phyloP scores from a whole-genome alignment of 1,140 invertebrate species.

The Calliphora vicina region DNA sequence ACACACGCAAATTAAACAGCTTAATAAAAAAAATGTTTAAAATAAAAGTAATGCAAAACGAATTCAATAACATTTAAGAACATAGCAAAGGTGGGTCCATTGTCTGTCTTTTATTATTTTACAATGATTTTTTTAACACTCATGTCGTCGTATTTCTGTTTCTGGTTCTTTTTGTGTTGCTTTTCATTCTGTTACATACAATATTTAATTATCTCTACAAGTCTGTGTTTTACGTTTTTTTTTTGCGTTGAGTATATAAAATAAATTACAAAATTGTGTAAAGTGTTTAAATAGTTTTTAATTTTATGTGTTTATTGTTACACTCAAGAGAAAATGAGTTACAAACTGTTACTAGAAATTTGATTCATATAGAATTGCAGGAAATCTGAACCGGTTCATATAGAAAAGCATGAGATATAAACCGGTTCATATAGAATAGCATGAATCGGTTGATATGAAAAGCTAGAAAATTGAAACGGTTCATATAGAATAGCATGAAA shows the following conservation, averaged over 20 bases:
- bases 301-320: neutral
- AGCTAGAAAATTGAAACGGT: no score
- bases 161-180: neutral
- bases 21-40: neutral
- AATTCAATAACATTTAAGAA: neutral
- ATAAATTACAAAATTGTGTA: constrained; percentile 2
- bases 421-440: no score
- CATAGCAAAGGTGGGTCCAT: neutral
- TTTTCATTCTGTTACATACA: neutral
- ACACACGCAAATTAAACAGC: neutral
- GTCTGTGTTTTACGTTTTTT: neutral
- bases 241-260: neutral
- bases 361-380: no score
- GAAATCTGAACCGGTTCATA: no score
- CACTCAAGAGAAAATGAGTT: neutral
- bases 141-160: neutral
- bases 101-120: neutral
- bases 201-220: neutral
- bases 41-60: neutral
- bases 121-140: neutral
- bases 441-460: no score
- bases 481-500: no score
- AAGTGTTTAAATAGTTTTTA: neutral
- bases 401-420: no score
- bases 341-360: no score